phyloP scores from a whole-genome alignment of 2,888 invertebrate genomes.

The Trypoxylon attenuatum region DNA sequence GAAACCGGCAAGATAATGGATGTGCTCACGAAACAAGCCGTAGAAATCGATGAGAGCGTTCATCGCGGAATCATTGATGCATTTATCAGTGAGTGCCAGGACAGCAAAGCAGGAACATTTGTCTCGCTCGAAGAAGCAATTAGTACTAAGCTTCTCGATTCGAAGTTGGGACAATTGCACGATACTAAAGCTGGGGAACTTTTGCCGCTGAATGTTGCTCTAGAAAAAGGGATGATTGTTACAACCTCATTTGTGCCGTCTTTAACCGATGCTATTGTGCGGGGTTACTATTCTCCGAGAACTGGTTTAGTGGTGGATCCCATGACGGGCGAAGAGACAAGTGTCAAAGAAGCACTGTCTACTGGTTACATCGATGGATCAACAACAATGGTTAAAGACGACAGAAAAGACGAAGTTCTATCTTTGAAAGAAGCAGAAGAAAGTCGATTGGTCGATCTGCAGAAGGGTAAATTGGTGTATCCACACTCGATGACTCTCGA shows the following conservation, averaged over 20 bases:
- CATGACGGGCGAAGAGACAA: slow-evolving; percentile 83
- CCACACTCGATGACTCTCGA: slow-evolving; percentile 83
- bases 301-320: slow-evolving; percentile 87
- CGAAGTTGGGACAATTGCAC: slow-evolving; percentile 83
- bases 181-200: slow-evolving; percentile 82
- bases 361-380: slow-evolving; percentile 83
- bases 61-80: slow-evolving; percentile 88
- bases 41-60: slow-evolving; percentile 86
- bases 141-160: slow-evolving; percentile 77
- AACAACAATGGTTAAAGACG: slow-evolving; percentile 84
- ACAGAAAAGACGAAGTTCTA: slow-evolving; percentile 80
- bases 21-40: slow-evolving; percentile 81
- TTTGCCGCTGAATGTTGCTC: slow-evolving; percentile 83
- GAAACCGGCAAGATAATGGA: slow-evolving; percentile 84
- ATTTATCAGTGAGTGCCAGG: slow-evolving; percentile 87
- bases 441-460: slow-evolving; percentile 82
- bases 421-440: slow-evolving; percentile 83
- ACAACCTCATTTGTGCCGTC: slow-evolving; percentile 84
- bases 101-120: slow-evolving; percentile 83
- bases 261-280: slow-evolving; percentile 83
- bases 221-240: slow-evolving; percentile 82
- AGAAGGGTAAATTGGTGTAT: slow-evolving; percentile 81
- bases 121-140: slow-evolving; percentile 86
- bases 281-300: slow-evolving; percentile 85
- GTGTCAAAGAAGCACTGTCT: slow-evolving; percentile 85